Evolutionary conservation across 2,113 vertebrate species (phyloP).

Genomic region (Saccopteryx bilineata): DNA sequence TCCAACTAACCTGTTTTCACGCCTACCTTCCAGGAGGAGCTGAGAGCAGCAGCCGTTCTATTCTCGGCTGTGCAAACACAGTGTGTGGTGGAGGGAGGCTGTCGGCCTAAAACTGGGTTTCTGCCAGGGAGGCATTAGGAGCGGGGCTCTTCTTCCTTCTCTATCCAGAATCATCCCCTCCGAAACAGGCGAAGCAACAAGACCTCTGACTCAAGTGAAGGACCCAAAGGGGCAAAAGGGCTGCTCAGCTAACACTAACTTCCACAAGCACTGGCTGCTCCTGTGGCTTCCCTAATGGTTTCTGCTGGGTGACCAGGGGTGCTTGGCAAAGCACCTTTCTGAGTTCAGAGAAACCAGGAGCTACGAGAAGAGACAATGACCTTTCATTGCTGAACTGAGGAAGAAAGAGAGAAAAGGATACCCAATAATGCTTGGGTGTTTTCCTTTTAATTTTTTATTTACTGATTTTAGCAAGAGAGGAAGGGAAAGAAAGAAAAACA

Average conservation of each 20-base stretch:
- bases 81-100: neutral
- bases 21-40: conserved; percentile 68
- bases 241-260: neutral
- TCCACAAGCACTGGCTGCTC: neutral
- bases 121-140: neutral
- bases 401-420: conserved; percentile 18
- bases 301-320: neutral
- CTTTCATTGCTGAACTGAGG: neutral
- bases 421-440: neutral
- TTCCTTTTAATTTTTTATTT: too few relatives aligned
- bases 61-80: conserved; percentile 70
- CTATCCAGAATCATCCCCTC: neutral
- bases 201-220: neutral
- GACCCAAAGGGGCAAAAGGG: neutral
- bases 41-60: conserved; percentile 67
- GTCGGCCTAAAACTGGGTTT: conserved; percentile 11
- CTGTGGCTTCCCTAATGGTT: neutral
- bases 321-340: neutral
- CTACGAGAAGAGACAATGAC: neutral
- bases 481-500: too few relatives aligned
- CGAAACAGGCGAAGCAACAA: neutral
- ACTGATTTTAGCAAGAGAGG: too few relatives aligned
- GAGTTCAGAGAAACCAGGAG: neutral
- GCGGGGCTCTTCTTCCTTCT: neutral
- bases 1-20: conserved; percentile 70